A percentile compares a stretch with the other conserved stretches of the same genome.
These are phyloP conservation scores for Prosopocoilus inquinatus DNA, from an alignment of 2,888 invertebrate genomes.

Conservation along the genomic window DNA sequence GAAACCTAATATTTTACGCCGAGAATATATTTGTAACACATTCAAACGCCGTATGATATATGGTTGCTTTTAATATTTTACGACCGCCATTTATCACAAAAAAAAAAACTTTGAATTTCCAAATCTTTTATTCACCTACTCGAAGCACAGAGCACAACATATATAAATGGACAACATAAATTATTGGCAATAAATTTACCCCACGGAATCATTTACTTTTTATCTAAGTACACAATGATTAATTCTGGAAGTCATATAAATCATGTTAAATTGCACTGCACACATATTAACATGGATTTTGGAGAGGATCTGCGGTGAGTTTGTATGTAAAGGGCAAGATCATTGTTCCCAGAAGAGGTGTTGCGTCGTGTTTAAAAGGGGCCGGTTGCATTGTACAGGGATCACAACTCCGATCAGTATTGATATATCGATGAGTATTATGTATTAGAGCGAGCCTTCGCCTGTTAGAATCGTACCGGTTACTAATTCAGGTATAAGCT, in stretches of 20 bases:
- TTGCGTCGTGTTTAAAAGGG: slow-evolving; percentile 44
- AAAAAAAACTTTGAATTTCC: no score
- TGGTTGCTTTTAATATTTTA: no score
- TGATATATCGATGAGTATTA: slow-evolving; percentile 40
- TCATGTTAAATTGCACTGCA: slow-evolving; percentile 40
- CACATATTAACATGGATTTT: slow-evolving; percentile 46
- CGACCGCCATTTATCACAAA: no score
- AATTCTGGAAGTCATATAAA: slow-evolving; percentile 37
- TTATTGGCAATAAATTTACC: slow-evolving; percentile 14
- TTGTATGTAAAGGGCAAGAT: slow-evolving; percentile 35
- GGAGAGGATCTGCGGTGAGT: slow-evolving; percentile 42
- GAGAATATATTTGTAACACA: no score
- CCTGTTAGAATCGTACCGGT: slow-evolving; percentile 20
- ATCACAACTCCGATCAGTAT: slow-evolving; percentile 40
- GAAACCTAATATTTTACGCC: no score
- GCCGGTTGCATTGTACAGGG: slow-evolving; percentile 37
- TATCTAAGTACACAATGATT: slow-evolving; percentile 20
- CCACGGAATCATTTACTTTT: slow-evolving; percentile 11
- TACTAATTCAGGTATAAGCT: slow-evolving; percentile 27
- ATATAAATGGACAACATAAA: slow-evolving; percentile 5
- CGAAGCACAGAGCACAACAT: no score
- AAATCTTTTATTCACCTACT: no score
- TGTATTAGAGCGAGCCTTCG: slow-evolving; percentile 16
- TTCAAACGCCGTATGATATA: no score
- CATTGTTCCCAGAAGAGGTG: slow-evolving; percentile 47